These are phyloP conservation scores for Otus sunia DNA, from an alignment of 2,113 vertebrate species.

Conservation along the genomic window DNA sequence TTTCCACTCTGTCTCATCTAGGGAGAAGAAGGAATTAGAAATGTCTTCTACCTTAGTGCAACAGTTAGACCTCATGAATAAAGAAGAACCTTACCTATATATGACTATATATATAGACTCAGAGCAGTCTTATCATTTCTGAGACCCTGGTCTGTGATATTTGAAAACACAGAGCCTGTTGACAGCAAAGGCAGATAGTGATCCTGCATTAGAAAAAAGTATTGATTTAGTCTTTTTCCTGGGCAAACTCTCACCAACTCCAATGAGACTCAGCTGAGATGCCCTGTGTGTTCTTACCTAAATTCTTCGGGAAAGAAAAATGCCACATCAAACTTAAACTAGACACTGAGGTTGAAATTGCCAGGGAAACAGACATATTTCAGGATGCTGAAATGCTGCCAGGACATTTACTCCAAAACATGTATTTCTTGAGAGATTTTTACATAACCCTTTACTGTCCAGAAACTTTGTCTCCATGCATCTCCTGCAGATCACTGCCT, in stretches of 20 bases:
- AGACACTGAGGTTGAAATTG: not conserved
- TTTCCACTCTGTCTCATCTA: not conserved
- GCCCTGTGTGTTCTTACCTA: not conserved
- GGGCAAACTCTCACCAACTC: not conserved
- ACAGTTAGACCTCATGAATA: not conserved
- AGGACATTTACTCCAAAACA: not conserved
- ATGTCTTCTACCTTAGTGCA: not conserved
- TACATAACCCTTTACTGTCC: not conserved
- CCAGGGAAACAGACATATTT: not conserved
- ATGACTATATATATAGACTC: not conserved
- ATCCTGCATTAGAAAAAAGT: not conserved
- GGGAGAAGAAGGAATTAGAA: not conserved
- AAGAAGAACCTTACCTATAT: not conserved
- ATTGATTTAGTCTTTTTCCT: not conserved
- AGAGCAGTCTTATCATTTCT: not conserved
- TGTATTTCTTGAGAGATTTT: not conserved
- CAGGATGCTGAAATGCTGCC: conserved; percentile 6
- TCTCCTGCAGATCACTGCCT: not conserved
- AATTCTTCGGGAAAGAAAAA: not conserved
- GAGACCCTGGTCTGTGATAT: not conserved
- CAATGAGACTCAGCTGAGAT: not conserved
- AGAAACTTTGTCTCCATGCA: not conserved
- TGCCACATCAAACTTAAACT: not conserved
- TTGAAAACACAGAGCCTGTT: not conserved
- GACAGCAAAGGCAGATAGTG: not conserved